These are phyloP conservation scores for Andrena dorsata DNA, from an alignment of 2,888 invertebrate species.

Conservation along the genomic window DNA sequence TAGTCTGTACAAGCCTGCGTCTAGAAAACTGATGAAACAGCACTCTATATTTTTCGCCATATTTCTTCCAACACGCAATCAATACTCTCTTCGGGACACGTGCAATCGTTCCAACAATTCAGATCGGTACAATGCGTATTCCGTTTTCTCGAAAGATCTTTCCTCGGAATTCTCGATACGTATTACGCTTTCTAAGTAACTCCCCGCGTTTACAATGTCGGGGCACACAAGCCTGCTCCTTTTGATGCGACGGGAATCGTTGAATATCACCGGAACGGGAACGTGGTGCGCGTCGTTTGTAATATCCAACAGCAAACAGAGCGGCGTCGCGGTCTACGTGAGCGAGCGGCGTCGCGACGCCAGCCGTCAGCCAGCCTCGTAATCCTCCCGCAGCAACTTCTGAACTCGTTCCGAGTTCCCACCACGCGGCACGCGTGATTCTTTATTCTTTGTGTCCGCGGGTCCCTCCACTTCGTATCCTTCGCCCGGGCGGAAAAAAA, in stretches of 20 bases:
- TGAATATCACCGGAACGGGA: conserved; percentile 34
- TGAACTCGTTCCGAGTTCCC: conserved; percentile 21
- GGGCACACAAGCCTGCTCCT: not conserved
- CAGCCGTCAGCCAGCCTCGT: conserved; percentile 4
- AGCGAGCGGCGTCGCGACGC: not conserved
- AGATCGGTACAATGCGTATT: not conserved
- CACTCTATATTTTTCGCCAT: no score
- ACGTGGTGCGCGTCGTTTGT: conserved; percentile 19
- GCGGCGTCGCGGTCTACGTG: no score
- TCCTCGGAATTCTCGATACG: not conserved
- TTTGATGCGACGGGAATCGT: conserved; percentile 36
- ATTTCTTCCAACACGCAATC: not conserved
- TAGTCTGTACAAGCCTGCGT: no score
- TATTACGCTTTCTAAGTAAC: conserved; percentile 47
- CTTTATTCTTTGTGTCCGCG: not conserved
- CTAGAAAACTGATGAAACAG: no score
- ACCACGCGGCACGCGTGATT: not conserved
- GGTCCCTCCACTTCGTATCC: not conserved
- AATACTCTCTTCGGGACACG: not conserved
- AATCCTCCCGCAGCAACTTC: not conserved
- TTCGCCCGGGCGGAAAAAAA: not conserved
- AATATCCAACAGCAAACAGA: not conserved
- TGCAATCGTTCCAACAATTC: conserved; percentile 1
- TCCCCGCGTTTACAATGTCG: conserved; percentile 42
- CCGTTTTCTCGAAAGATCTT: conserved; percentile 21